Conservation (phyloP, 2,888 invertebrate genomes). For the Aphidoletes aphidimyza region DNA sequence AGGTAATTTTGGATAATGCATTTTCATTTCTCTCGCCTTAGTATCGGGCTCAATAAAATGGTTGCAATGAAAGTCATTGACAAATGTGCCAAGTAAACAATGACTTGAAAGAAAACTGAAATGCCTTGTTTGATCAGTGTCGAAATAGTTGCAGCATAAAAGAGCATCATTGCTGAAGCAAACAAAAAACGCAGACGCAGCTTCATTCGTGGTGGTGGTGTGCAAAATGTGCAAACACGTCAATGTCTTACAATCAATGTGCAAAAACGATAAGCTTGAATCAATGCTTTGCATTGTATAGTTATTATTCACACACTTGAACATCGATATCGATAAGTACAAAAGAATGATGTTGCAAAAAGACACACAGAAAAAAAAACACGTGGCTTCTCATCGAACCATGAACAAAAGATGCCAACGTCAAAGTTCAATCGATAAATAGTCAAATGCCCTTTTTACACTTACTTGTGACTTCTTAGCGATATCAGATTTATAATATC, state of each 20-base stretch:
- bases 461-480: not conserved
- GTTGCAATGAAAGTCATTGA: constrained; percentile 7
- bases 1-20: not conserved
- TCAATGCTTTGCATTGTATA: not conserved
- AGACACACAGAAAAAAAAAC: no score
- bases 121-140: constrained; percentile 5
- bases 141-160: not conserved
- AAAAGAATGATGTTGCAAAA: not conserved
- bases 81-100: not conserved
- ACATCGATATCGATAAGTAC: not conserved
- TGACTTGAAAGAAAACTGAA: constrained; percentile 22
- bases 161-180: not conserved
- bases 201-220: not conserved
- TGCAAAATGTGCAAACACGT: not conserved
- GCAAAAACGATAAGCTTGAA: not conserved
- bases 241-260: not conserved
- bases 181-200: constrained; percentile 4
- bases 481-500: constrained; percentile 23
- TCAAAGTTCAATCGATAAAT: constrained; percentile 1
- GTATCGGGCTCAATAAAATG: not conserved
- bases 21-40: not conserved
- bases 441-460: no score
- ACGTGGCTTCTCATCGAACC: not conserved
- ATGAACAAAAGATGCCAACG: not conserved
- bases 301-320: constrained; percentile 26